Evolutionary conservation across 1,140 invertebrate species (phyloP), one percentile per base, ranked within the genome.

Genomic region (Drosophila virilis): DNA sequence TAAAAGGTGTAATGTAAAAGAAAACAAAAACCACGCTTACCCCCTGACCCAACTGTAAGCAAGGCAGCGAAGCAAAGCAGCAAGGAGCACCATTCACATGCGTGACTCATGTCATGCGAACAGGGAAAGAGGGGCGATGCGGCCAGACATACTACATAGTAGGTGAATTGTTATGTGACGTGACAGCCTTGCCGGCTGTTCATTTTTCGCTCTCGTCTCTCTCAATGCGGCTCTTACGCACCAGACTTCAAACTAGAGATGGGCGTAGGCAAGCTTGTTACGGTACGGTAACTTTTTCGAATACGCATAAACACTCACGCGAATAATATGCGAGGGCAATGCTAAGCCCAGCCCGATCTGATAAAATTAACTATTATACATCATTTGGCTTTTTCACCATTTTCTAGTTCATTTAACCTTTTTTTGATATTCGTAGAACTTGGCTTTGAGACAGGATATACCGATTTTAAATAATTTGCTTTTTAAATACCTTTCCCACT

Each of bases 71-170:
- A 32, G 33, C 22, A 48, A 59, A 37, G 46, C 55, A 58, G 22
- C 60, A 67, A 55, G 48, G 48, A 48, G 68, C 59, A 42, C 61
- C 67, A 71, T 72, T 78, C 64, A 88, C 48, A 82, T 76, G 83
- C 78, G 85, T 85, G 82, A 85, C 78, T 85, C 82, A 85, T 81
- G 74, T 28, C 80, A 51, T 64, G 58, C 52, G 52, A 55, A 59
- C 59, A 28, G 22, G 42, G 13, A 12, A 7, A 15, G 45, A 57
- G 40, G 12, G 22, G 10, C 12, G 9, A 22, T 15, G 48, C 10
- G 38, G 6, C 22, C 46, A 46, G n/a, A 8, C 22, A 32, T 12
- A 46, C 15, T 28, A 42, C 13, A 40, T 13, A 50, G 35, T 37
- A 37, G 50, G 50, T 52, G 50, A 52, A 52, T 1, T n/a, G n/a